Conservation (phyloP, 2,888 invertebrate genomes). For the Cephus rjabovi region DNA sequence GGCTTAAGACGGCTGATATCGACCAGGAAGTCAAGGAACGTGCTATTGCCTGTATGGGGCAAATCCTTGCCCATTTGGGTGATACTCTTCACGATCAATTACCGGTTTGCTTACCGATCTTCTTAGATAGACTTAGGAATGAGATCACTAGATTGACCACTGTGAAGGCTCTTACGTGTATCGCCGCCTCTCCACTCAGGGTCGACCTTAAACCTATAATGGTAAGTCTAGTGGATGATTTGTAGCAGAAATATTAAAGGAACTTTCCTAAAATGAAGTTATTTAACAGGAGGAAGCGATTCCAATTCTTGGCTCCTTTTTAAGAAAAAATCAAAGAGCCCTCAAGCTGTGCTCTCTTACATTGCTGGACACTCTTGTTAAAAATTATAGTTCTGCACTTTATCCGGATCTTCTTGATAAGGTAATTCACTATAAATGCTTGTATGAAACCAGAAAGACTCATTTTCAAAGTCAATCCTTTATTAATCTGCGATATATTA, state of each 20-base stretch:
- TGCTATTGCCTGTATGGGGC: slow-evolving; percentile 97
- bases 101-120: slow-evolving; percentile 89
- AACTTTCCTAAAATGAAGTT: background rate
- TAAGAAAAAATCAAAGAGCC: slow-evolving; percentile 96
- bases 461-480: background rate
- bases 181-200: slow-evolving; percentile 89
- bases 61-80: slow-evolving; percentile 92
- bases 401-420: slow-evolving; percentile 80
- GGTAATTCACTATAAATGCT: slow-evolving; percentile 58
- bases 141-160: slow-evolving; percentile 97
- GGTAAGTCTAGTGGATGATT: slow-evolving; percentile 65
- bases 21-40: slow-evolving; percentile 99
- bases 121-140: slow-evolving; percentile 93
- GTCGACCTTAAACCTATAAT: slow-evolving; percentile 87
- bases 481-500: slow-evolving; percentile 10
- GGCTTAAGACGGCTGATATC: slow-evolving; percentile 94
- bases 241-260: background rate
- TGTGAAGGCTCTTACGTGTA: slow-evolving; percentile 94
- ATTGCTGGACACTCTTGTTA: slow-evolving; percentile 89
- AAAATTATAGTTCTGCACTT: slow-evolving; percentile 82
- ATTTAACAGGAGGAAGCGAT: slow-evolving; percentile 81
- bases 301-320: slow-evolving; percentile 91
- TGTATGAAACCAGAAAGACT: background rate
- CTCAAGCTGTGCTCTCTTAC: slow-evolving; percentile 91
- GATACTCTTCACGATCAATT: slow-evolving; percentile 86